Evolutionary conservation across 2,888 invertebrate species (phyloP), one percentile per base, ranked within the genome.

Genomic region (Aspidiotus rigidus): DNA sequence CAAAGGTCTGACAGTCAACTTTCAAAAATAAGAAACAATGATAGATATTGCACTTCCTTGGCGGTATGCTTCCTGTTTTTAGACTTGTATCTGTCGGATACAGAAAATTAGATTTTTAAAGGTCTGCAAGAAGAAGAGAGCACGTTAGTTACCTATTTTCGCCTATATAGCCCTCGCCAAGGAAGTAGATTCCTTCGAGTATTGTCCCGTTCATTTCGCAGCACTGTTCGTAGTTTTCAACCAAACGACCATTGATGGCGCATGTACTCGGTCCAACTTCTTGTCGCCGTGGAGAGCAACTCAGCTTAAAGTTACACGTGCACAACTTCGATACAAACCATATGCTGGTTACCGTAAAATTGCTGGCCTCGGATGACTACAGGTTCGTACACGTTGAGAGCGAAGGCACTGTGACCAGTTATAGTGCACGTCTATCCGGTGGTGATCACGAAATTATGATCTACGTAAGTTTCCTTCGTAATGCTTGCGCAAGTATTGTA

Each of bases 381-480:
- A 76, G 78, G 70, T 82, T 82, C 74, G 79, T 83, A 7, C 77
- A 80, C 67, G 82, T 83, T 0, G 82, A 80, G 62, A 74, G 75
- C 6, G 77, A 78, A 64, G 83, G 83, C 1, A 76, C 78, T 39
- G 81, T 82, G 8, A 77, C 77, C 17, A 80, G 81, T 49, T 81
- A 81, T 73, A 76, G 75, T 3, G 81, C 82, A 0, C 73, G 77
- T 39, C 78, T 79, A 7, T 76, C 78, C 7, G 74, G 74, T 13
- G 82, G 82, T 1, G 81, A 82, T 72, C 79, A 80, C 73, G 83
- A 83, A 72, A 81, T 82, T 72, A 77, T 83, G 69, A 77, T 82
- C 71, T 81, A 77, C 75, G 78, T 79, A 73, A 74, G 74, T 72
- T 39, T 59, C 6, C 39, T 49, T 49, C n/a, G 10, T 49, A n/a